These are phyloP conservation scores for Neoniphon sammara DNA, from an alignment of 2,797 vertebrate species.

Conservation along the genomic window DNA sequence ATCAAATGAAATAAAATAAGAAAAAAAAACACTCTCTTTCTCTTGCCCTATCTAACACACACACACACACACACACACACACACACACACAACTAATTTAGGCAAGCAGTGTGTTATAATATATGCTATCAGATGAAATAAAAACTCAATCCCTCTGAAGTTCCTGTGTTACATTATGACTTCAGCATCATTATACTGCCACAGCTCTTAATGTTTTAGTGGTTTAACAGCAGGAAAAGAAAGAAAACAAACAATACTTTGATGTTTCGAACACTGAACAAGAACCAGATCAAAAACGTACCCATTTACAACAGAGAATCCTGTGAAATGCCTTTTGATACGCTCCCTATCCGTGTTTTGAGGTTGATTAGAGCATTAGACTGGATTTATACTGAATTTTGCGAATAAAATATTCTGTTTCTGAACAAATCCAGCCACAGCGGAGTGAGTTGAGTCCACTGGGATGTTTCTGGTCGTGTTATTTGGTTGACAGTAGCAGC, in stretches of 20 bases:
- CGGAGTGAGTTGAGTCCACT: conserved; percentile 24
- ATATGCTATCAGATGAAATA: too few species aligned
- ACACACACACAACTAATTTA: conserved; percentile 21
- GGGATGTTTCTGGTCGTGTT: conserved; percentile 60
- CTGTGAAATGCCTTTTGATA: conserved; percentile 68
- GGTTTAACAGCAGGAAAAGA: conserved; percentile 49
- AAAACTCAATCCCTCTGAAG: conserved; percentile 55
- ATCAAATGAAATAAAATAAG: not conserved
- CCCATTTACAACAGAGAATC: conserved; percentile 73
- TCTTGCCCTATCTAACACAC: conserved; percentile 28
- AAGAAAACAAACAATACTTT: conserved; percentile 50
- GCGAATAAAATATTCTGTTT: too few species aligned
- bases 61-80: conserved; percentile 19
- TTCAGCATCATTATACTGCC: conserved; percentile 46
- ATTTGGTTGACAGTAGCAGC: conserved; percentile 45
- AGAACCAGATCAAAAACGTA: conserved; percentile 59
- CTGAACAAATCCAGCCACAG: too few species aligned
- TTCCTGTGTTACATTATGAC: conserved; percentile 29
- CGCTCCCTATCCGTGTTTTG: conserved; percentile 26
- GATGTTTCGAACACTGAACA: conserved; percentile 54
- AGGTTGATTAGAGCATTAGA: conserved; percentile 33
- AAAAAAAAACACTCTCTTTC: conserved; percentile 19
- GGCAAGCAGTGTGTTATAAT: conserved; percentile 43
- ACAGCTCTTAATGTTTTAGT: conserved; percentile 20
- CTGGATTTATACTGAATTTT: conserved; percentile 36